Percentiles rank a stretch among this genome's conserved stretches.
Evolutionary conservation across 2,113 vertebrate species (phyloP).

Genomic region (Gobius niger): DNA sequence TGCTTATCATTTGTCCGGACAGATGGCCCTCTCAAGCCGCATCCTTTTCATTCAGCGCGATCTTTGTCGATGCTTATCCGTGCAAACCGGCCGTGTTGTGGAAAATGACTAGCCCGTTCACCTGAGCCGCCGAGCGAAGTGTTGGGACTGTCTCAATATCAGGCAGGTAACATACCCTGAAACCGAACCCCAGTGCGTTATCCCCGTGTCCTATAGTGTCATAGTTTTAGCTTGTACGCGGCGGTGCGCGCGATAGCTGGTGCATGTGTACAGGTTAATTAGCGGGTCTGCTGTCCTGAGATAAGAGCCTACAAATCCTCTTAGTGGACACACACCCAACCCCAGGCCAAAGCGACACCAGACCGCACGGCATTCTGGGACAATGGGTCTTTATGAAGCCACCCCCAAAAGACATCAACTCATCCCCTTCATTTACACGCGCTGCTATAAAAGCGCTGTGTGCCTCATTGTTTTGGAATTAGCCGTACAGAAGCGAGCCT

Average conservation of each 20-base stretch:
- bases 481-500: slow-evolving; percentile 3
- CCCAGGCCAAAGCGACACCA: slow-evolving; percentile 42
- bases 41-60: slow-evolving; percentile 18
- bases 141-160: slow-evolving; percentile 65
- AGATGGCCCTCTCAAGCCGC: slow-evolving; percentile 29
- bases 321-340: slow-evolving; percentile 61
- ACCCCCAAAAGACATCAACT: slow-evolving; percentile 35
- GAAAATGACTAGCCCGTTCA: slow-evolving; percentile 52
- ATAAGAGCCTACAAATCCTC: slow-evolving; percentile 76
- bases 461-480: slow-evolving; percentile 44
- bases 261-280: slow-evolving; percentile 69
- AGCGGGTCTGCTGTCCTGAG: slow-evolving; percentile 65
- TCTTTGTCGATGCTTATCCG: slow-evolving; percentile 17
- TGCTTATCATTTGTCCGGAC: slow-evolving; percentile 28
- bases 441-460: slow-evolving; percentile 32
- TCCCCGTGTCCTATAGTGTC: slow-evolving; percentile 45
- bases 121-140: slow-evolving; percentile 63
- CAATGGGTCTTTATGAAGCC: slow-evolving; percentile 50
- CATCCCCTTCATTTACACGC: slow-evolving; percentile 31
- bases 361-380: slow-evolving; percentile 48
- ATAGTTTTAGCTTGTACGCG: slow-evolving; percentile 49
- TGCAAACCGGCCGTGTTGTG: slow-evolving; percentile 59
- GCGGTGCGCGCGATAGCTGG: slow-evolving; percentile 42
- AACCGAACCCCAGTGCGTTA: slow-evolving; percentile 55
- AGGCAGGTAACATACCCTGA: slow-evolving; percentile 64